Percentiles rank a stretch among this genome's conserved stretches.
phyloP scores from a whole-genome alignment of 2,888 invertebrate species.

The Cosmia trapezina region DNA sequence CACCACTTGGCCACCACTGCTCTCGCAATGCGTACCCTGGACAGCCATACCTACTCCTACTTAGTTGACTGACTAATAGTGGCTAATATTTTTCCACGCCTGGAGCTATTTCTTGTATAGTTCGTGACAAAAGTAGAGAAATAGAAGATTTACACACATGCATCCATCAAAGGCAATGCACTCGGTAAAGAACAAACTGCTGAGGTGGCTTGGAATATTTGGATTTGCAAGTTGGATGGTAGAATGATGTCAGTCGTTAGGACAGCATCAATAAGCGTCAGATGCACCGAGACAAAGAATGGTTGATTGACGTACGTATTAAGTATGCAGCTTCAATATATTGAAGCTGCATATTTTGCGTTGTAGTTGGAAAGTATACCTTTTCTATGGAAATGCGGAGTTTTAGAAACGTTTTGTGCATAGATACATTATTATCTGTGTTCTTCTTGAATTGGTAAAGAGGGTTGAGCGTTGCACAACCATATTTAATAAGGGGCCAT shows the following conservation, averaged over 20 bases:
- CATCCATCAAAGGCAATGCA: conserved; percentile 12
- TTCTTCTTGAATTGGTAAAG: neutral
- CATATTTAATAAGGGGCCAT: neutral
- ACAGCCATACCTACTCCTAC: neutral
- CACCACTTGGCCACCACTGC: too few species aligned
- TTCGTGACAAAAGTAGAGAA: neutral
- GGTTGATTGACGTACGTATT: neutral
- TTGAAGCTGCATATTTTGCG: conserved; percentile 6
- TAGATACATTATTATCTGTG: neutral
- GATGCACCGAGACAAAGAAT: conserved; percentile 4
- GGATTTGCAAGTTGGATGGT: conserved; percentile 6
- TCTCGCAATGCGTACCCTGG: neutral
- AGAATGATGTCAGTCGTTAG: conserved; percentile 36
- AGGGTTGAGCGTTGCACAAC: neutral
- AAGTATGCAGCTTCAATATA: too few species aligned
- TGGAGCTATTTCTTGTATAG: neutral
- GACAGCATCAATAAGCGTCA: conserved; percentile 43
- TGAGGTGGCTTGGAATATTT: neutral
- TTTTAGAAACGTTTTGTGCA: neutral
- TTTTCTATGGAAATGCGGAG: neutral
- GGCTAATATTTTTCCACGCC: neutral
- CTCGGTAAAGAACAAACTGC: conserved; percentile 7
- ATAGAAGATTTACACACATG: neutral
- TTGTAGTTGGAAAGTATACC: neutral
- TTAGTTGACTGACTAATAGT: neutral